These are phyloP conservation scores for Actias luna DNA, from an alignment of 2,888 invertebrate genomes.

Conservation along the genomic window DNA sequence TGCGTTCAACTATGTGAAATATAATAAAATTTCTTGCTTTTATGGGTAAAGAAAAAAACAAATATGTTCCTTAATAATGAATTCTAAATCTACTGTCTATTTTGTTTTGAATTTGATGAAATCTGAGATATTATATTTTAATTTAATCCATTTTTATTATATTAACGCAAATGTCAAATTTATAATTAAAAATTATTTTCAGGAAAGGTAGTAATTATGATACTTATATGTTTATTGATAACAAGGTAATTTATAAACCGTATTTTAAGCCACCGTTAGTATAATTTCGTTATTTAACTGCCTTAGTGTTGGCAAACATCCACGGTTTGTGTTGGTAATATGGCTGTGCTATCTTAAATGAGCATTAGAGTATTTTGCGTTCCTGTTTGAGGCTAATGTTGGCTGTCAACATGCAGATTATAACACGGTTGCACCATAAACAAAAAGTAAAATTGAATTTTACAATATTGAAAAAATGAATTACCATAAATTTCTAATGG, in stretches of 20 bases:
- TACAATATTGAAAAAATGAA: conserved; percentile 9
- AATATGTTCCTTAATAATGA: conserved; percentile 23
- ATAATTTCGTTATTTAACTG: conserved; percentile 44
- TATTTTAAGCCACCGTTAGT: conserved; percentile 54
- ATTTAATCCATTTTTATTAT: background rate
- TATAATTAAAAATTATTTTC: too few species aligned
- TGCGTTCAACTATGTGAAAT: conserved; percentile 26
- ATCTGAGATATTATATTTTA: background rate
- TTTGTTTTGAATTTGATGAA: background rate
- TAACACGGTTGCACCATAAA: conserved; percentile 18
- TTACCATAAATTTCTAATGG: conserved; percentile 12
- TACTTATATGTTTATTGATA: conserved; percentile 39
- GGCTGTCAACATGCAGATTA: conserved; percentile 26
- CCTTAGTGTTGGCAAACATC: conserved; percentile 50
- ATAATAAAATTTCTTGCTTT: conserved; percentile 10
- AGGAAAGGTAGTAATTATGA: conserved; percentile 36
- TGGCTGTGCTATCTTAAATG: conserved; percentile 64
- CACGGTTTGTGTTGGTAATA: conserved; percentile 52
- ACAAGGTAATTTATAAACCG: conserved; percentile 54
- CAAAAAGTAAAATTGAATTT: conserved; percentile 17
- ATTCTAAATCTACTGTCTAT: conserved; percentile 13
- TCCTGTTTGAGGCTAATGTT: conserved; percentile 24
- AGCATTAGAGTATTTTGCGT: conserved; percentile 40
- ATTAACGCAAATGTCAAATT: too few species aligned
- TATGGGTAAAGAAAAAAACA: background rate